Conservation (phyloP, 2,113 vertebrate species). For the Uria aalge region DNA sequence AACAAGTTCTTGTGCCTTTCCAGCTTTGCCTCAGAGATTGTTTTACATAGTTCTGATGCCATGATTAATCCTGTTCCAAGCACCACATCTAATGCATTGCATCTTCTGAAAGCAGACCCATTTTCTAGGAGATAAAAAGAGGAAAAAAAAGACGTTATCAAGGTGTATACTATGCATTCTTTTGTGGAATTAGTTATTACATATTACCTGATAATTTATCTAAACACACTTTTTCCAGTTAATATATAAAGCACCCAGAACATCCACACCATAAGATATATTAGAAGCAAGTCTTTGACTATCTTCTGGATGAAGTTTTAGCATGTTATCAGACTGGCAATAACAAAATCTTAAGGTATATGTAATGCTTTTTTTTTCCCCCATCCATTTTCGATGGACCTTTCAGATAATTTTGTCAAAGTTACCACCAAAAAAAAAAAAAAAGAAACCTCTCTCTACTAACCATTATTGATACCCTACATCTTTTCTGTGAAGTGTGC, state of each 20-base stretch:
- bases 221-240: background rate
- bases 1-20: slow-evolving; percentile 96
- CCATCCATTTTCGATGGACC: background rate
- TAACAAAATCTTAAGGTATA: background rate
- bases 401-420: background rate
- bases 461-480: background rate
- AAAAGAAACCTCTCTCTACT: background rate
- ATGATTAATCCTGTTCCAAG: slow-evolving; percentile 72
- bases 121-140: slow-evolving; percentile 59
- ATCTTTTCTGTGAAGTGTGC: background rate
- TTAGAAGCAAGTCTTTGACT: background rate
- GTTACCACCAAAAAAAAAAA: background rate
- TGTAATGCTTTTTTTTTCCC: background rate
- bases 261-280: background rate
- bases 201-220: background rate
- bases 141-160: background rate
- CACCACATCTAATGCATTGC: slow-evolving; percentile 30
- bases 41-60: slow-evolving; percentile 91
- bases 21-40: slow-evolving; percentile 91
- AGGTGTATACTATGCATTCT: background rate
- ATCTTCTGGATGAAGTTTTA: background rate
- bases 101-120: slow-evolving; percentile 65
- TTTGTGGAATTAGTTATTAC: background rate
- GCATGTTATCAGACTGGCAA: rapidly evolving
- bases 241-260: background rate